phyloP scores from a whole-genome alignment of 2,113 vertebrate species.

The Petrocephalus zakoni region DNA sequence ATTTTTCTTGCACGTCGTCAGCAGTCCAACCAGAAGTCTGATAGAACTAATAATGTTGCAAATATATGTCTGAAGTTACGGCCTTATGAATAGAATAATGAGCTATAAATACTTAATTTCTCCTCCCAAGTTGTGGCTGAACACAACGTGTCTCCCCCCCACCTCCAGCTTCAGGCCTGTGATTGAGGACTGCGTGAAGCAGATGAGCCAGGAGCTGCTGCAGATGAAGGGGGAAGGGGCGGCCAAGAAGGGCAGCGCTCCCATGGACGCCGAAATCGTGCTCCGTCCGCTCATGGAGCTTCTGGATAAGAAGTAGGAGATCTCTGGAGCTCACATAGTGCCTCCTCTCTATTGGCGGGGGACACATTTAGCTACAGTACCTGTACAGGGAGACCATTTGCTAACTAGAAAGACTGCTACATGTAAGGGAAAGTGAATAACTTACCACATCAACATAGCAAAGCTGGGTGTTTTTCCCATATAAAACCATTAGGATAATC shows the following conservation, averaged over 20 bases:
- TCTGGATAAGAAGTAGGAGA: constrained; percentile 84
- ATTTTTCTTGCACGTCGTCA: background rate
- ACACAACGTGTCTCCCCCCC: background rate
- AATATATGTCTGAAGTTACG: background rate
- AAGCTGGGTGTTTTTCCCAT: background rate
- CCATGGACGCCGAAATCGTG: constrained; percentile 86
- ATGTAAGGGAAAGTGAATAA: background rate
- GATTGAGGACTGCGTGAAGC: constrained; percentile 87
- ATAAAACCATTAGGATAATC: background rate
- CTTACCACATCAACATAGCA: background rate
- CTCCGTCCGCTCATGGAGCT: constrained; percentile 93
- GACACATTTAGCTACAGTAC: background rate
- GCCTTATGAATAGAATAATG: background rate
- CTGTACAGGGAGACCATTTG: background rate
- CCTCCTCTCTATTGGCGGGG: background rate
- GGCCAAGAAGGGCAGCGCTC: constrained; percentile 73
- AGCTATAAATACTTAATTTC: background rate
- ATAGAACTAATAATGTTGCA: background rate
- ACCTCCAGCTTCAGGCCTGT: constrained; percentile 75
- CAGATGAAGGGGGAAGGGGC: constrained; percentile 75
- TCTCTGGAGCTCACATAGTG: background rate
- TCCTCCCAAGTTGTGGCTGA: background rate
- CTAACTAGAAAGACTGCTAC: background rate
- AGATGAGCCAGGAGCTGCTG: constrained; percentile 86
- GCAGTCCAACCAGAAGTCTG: background rate